Conservation (phyloP, 2,113 vertebrate genomes). For the Apteryx mantelli region DNA sequence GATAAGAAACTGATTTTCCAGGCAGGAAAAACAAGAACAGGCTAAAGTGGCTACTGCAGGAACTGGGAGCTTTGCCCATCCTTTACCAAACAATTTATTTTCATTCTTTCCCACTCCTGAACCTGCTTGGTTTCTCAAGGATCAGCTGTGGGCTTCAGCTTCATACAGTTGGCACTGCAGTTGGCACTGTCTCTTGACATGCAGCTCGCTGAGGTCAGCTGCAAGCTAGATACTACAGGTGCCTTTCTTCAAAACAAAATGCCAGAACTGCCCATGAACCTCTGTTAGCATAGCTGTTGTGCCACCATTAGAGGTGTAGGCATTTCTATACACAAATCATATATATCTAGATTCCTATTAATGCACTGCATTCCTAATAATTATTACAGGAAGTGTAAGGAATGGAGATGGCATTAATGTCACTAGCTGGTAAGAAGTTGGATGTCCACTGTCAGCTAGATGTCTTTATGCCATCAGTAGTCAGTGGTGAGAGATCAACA, state of each 20-base stretch:
- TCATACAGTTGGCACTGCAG: background rate
- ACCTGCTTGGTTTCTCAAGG: background rate
- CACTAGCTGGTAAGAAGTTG: background rate
- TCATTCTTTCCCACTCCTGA: background rate
- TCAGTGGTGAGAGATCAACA: background rate
- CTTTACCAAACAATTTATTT: background rate
- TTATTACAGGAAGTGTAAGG: background rate
- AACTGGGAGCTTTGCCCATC: background rate
- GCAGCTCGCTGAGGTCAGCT: background rate
- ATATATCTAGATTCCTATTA: background rate
- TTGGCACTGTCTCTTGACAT: background rate
- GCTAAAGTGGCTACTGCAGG: background rate
- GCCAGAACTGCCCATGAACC: fast-evolving
- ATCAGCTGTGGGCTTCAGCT: background rate
- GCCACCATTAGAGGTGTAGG: background rate
- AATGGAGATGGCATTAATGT: background rate
- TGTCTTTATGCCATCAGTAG: background rate
- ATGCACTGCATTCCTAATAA: background rate
- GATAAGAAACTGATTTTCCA: constrained; percentile 6
- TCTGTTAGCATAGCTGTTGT: background rate
- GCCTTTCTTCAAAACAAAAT: background rate
- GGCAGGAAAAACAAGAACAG: background rate
- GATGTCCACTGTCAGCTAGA: background rate
- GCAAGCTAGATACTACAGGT: background rate
- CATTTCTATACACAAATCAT: background rate